Evolutionary conservation across 2,113 vertebrate species (phyloP).

Genomic region (Bos indicus): DNA sequence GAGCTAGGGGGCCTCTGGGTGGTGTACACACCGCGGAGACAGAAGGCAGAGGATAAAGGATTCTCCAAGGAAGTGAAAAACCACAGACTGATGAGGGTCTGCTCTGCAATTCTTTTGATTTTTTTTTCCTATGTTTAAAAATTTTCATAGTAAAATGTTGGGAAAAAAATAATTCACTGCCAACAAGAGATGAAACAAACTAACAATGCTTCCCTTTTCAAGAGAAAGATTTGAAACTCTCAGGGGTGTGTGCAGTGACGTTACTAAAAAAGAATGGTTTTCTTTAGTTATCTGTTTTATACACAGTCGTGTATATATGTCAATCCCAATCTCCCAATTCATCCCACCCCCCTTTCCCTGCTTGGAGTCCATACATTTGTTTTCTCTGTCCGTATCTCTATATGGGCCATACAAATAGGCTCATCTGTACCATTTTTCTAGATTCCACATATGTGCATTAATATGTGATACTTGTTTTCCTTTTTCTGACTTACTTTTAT

Average conservation of each 20-base stretch:
- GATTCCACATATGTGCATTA: background rate
- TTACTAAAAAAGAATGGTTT: background rate
- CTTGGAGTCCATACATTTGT: background rate
- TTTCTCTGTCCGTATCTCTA: background rate
- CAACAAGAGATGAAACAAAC: background rate
- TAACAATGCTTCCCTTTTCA: background rate
- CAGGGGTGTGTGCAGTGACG: background rate
- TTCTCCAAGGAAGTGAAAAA: background rate
- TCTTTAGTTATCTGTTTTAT: background rate
- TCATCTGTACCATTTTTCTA: background rate
- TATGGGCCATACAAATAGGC: background rate
- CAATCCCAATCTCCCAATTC: background rate
- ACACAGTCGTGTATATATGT: background rate
- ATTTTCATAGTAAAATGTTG: background rate
- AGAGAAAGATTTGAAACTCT: background rate
- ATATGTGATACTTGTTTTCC: background rate
- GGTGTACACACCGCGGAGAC: background rate
- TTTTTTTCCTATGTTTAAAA: background rate
- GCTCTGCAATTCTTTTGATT: background rate
- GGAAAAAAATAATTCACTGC: background rate
- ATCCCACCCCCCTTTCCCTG: background rate
- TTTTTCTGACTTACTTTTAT: background rate
- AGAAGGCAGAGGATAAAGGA: background rate
- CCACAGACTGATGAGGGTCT: background rate
- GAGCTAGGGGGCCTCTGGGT: background rate